Percentiles rank a stretch among this genome's conserved stretches.
Conservation (phyloP, 2,888 invertebrate species). For the Noctua janthina region DNA sequence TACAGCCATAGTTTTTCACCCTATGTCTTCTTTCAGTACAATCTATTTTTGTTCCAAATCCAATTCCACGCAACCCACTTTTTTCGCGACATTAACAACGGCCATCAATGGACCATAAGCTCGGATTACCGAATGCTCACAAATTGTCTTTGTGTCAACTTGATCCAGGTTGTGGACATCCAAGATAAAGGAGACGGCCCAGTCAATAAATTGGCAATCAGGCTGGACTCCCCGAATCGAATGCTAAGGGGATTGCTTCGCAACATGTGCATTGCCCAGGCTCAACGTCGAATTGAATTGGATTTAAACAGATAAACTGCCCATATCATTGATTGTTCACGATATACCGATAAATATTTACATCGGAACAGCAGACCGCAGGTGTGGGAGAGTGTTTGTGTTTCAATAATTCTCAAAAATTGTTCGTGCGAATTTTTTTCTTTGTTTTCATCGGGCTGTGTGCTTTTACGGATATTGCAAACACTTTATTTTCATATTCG, state of each 20-base stretch:
- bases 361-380: conserved; percentile 23
- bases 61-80: conserved; percentile 52
- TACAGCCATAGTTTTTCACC: neutral
- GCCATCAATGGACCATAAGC: conserved; percentile 72
- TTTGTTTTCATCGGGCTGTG: conserved; percentile 7
- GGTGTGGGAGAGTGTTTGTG: conserved; percentile 28
- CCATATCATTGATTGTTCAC: conserved; percentile 47
- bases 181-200: conserved; percentile 68
- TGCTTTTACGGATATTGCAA: conserved; percentile 37
- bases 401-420: conserved; percentile 41
- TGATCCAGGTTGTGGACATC: conserved; percentile 67
- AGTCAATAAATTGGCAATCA: conserved; percentile 75
- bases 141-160: conserved; percentile 75
- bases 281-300: conserved; percentile 45
- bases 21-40: neutral
- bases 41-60: conserved; percentile 32
- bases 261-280: conserved; percentile 36
- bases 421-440: conserved; percentile 7
- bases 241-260: conserved; percentile 55
- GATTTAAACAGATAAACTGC: conserved; percentile 54
- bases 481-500: conserved; percentile 17
- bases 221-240: conserved; percentile 43
- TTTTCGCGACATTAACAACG: conserved; percentile 66
- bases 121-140: conserved; percentile 72
- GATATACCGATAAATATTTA: conserved; percentile 45